Evolutionary conservation across 2,113 vertebrate species (phyloP), one percentile per base, ranked within the genome.

Genomic region (Taurulus bubalis): DNA sequence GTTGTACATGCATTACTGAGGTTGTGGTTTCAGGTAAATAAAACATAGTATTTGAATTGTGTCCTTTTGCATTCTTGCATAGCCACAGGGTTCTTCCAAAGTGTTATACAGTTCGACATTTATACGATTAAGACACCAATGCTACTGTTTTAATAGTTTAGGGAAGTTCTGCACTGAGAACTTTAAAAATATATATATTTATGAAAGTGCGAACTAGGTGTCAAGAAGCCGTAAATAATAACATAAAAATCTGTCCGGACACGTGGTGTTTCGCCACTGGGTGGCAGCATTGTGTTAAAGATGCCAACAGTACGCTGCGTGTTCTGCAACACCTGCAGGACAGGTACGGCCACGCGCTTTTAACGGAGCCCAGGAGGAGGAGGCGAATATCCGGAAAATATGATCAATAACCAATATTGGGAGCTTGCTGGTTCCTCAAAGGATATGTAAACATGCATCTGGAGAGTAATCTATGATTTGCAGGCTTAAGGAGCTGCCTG

Each of bases 1-100:
- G 91, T 95, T 94, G 94, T 94, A 90, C 80, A 88, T 94, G 95
- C 94, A 93, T 95, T 93, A 96, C 95, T 94, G 86, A 93, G 93
- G 93, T 94, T 94, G 93, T 96, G 95, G 94, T 97, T 96, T 96
- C 94, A 92, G 96, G 96, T 96, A 96, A 98, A 98, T 97, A 98
- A 98, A 96, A 95, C 74, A 76, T 79, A 82, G 64, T 91, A 94
- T 93, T 87, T 95, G 22, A 89, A 24, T 11, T 69, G 51, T 82
- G n/a, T 78, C 55, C 0, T 34, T 75, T 74, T 87, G 71, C 5
- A 38, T 65, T 45, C 16, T 67, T 76, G 1, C 1, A 18, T 24
- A 15, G 3, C 1, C 16, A 9, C 8, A 32, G 40, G 0, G 11
- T 45, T 59, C 6, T 51, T 47, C 24, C 36, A 18, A 24, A 10